phyloP scores from a whole-genome alignment of 2,797 vertebrate genomes.

The Mus minutoides region DNA sequence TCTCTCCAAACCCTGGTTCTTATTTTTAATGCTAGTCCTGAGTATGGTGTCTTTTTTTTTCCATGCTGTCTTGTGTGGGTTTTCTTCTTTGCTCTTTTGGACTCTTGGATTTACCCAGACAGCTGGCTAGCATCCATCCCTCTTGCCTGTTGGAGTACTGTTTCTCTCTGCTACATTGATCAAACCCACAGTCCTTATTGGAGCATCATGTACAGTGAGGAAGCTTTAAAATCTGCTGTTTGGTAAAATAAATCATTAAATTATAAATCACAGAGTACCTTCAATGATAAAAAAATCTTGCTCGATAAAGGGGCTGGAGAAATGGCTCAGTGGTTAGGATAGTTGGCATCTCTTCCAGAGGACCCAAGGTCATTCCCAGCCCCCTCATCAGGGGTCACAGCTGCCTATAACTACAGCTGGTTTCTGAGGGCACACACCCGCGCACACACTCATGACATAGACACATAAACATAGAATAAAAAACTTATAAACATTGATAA shows the following conservation, averaged over 20 bases:
- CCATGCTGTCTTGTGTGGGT: not conserved
- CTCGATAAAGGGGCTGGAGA: not conserved
- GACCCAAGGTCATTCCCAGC: not conserved
- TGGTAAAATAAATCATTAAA: not conserved
- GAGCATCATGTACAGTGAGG: not conserved
- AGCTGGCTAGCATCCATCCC: not conserved
- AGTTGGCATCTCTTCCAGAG: not conserved
- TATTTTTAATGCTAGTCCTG: not conserved
- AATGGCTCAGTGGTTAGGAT: not conserved
- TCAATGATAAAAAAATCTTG: slow-evolving; percentile 27
- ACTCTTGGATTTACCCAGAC: not conserved
- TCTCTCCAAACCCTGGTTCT: not conserved
- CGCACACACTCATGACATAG: too few species aligned
- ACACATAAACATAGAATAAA: not conserved
- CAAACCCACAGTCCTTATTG: not conserved
- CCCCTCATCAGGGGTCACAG: not conserved
- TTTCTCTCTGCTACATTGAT: not conserved
- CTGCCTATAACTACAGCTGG: not conserved
- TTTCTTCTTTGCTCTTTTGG: slow-evolving; percentile 1
- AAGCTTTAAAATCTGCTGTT: not conserved
- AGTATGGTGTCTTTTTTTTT: not conserved
- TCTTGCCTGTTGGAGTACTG: not conserved
- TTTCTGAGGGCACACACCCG: not conserved
- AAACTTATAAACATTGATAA: not conserved
- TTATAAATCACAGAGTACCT: not conserved